phyloP scores from a whole-genome alignment of 2,797 vertebrate genomes.

The Gouania willdenowi region DNA sequence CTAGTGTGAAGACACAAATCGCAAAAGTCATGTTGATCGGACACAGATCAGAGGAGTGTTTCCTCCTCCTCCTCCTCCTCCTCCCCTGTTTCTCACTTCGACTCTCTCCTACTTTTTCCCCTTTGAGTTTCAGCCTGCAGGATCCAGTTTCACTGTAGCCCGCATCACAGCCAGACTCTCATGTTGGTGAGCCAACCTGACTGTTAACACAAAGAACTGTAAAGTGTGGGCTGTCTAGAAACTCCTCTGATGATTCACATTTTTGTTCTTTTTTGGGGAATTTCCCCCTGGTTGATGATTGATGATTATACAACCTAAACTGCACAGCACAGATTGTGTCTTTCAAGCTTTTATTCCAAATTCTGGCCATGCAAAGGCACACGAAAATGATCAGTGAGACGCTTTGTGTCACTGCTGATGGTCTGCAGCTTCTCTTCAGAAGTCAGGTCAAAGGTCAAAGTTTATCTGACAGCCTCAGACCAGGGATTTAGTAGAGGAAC shows the following conservation, averaged over 20 bases:
- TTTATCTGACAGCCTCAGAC: conserved; percentile 49
- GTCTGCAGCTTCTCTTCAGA: conserved; percentile 15
- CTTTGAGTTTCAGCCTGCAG: conserved; percentile 44
- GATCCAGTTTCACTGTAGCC: conserved; percentile 64
- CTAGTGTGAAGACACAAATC: conserved; percentile 38
- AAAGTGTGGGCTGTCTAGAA: conserved; percentile 37
- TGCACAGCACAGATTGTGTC: neutral
- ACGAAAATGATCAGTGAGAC: neutral
- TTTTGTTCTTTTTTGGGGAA: conserved; percentile 15
- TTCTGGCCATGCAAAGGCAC: conserved; percentile 8
- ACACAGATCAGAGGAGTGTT: conserved; percentile 42
- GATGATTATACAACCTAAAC: conserved; percentile 33
- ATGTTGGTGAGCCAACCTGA: conserved; percentile 56
- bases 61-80: conserved; percentile 14
- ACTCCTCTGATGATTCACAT: conserved; percentile 23
- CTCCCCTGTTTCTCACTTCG: conserved; percentile 5
- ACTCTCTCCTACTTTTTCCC: conserved; percentile 29
- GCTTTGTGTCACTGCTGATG: neutral
- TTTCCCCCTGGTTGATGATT: conserved; percentile 22
- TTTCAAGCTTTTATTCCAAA: conserved; percentile 24
- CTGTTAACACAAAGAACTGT: conserved; percentile 52
- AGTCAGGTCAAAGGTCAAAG: conserved; percentile 26
- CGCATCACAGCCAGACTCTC: conserved; percentile 52
- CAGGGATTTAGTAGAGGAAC: conserved; percentile 55
- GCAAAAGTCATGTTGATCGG: conserved; percentile 55